Base-by-base conservation (phyloP, 2,797 vertebrate genomes). In the Meriones psammophilus region DNA sequence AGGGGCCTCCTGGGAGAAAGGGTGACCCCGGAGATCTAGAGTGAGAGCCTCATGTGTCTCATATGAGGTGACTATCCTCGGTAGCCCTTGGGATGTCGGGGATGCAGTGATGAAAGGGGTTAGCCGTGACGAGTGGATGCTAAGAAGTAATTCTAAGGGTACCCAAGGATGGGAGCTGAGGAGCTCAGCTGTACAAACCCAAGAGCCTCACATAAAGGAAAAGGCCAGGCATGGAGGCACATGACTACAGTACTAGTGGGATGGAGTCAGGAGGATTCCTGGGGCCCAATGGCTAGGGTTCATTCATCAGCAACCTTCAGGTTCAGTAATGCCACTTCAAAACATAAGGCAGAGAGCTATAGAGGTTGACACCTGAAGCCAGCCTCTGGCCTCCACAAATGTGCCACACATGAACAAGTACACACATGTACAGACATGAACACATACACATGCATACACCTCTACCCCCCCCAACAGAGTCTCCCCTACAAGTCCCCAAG, bases 51-150 rank as follows among this genome's bases (percentile, higher is more conserved):
- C 58, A 39, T 28, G 1, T 24, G 18, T 26, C 20, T 33, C 56
- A 18, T 58, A 58, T 58, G 56, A 58, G 17, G 56, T 58, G 56
- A 58, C 56, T 58, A 14, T 58, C 56, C 56, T 14, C 56, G 56
- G 17, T 17, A 18, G 36, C 36, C 12, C n/a, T 33, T 0, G 1
- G 26, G n/a, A 36, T 22, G 1, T 42, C 20, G 1, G 10, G 9
- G 1, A 62, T 3, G 14, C 36, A 42, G 79, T 9, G 26, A 76
- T 22, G 68, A 54, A 36, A 20, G 78, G 33, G 20, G 33, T 58
- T 36, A 58, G 30, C 33, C 10, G 7, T 60, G 79, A 8, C 1
- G 0, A 3, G n/a, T 60, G 10, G 22, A 2, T 39, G 14, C 36
- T 28, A 39, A 73, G 8, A 36, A 39, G 36, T 22, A 3, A 10